Base-by-base conservation (phyloP, 2,113 vertebrate genomes). In the Dermatemys mawii region DNA sequence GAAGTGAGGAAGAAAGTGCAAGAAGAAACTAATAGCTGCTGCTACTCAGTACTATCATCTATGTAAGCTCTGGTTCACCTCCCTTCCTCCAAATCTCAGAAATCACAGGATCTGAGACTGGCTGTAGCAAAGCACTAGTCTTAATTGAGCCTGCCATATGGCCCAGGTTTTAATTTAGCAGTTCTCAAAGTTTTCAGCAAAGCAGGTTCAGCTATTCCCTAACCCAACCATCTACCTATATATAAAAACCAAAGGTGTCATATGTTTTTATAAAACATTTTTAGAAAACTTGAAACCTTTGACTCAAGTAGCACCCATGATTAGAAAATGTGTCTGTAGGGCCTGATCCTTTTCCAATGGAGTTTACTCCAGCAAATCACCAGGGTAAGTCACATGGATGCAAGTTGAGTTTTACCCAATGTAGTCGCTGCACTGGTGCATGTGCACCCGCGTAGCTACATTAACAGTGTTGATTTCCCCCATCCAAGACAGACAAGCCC, bases 41-140 rank as follows among this genome's bases (percentile, higher is more conserved):
- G 27, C 12, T 0, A 0, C 14, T 93, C 10, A 21, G 22, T 70
- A 4, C 41, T 84, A 90, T 81, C 8, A 16, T 27, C 12, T 0
- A 0, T 88, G 48, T 19, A 12, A 0, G 0, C 46, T 81, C 0
- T 3, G 44, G 6, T 8, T n/a, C 60, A 11, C 19, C 0, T 0
- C 81, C 48, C 3, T 8, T 5, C 11, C 2, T 0, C 0, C 0
- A 32, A 49, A 51, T 24, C 70, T 75, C 41, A 75, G 35, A 44
- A 75, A 11, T 44, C 5, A 5, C 24, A 51, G 70, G 79, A 78
- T 5, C 53, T 79, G 32, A 67, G 82, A 90, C 27, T 24, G 53
- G 11, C 89, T 7, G 19, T 46, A 44, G 35, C 75, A 54, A 90
- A 8, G 2, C 0, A 4, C 2, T 8, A 0, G 1, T 19, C 24